phyloP scores from a whole-genome alignment of 2,888 invertebrate genomes.

The Heterodera filipjevi region DNA sequence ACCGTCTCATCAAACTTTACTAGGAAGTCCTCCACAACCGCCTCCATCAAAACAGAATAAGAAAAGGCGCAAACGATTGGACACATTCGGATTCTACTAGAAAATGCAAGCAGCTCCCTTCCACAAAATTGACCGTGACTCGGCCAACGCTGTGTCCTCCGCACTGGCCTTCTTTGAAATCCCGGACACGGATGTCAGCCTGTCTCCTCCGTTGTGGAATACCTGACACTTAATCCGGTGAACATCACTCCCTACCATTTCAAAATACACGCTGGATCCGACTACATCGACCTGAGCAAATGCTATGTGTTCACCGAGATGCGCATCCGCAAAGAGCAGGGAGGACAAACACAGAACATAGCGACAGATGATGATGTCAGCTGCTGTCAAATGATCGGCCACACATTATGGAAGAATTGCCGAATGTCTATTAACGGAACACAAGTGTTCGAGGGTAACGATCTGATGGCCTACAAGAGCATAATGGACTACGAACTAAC shows the following conservation, averaged over 20 bases:
- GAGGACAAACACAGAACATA: neutral
- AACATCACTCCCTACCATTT: conserved; percentile 22
- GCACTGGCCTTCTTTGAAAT: conserved; percentile 21
- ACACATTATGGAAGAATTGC: conserved; percentile 12
- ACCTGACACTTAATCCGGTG: conserved; percentile 18
- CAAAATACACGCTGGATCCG: conserved; percentile 3
- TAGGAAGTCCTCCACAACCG: neutral
- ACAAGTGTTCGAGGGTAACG: conserved; percentile 12
- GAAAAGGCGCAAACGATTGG: neutral
- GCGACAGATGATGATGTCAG: neutral
- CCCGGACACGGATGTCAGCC: conserved; percentile 17
- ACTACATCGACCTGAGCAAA: conserved; percentile 14
- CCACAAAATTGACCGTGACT: conserved; percentile 21
- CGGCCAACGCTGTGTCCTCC: conserved; percentile 11
- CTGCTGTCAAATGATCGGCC: conserved; percentile 5
- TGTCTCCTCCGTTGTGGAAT: neutral
- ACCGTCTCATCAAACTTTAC: neutral
- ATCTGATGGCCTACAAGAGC: conserved; percentile 19
- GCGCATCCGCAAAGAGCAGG: conserved; percentile 18
- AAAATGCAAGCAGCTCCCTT: neutral
- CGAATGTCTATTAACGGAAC: conserved; percentile 9
- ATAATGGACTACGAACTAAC: conserved; percentile 16
- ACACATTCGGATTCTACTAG: conserved; percentile 22
- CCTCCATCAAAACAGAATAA: neutral
- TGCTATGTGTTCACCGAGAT: conserved; percentile 17